Conservation (phyloP, 2,888 invertebrate genomes). For the Drosophila algonquin region DNA sequence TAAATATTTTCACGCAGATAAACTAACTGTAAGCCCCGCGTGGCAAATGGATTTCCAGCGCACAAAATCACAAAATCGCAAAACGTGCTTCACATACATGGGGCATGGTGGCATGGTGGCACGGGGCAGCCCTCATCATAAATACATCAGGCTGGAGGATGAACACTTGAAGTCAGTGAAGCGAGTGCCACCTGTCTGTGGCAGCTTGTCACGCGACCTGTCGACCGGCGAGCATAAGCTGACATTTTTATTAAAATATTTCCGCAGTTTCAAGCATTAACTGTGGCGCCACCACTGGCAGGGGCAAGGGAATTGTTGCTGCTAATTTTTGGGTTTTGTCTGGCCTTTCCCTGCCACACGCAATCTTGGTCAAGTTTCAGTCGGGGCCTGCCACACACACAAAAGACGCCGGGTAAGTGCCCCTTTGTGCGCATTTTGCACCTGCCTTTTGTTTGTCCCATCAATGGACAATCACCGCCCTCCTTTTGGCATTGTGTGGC, state of each 20-base stretch:
- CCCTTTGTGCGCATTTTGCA: conserved; percentile 73
- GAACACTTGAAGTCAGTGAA: conserved; percentile 36
- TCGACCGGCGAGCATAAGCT: conserved; percentile 72
- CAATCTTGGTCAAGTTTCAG: conserved; percentile 34
- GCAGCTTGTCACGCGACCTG: conserved; percentile 80
- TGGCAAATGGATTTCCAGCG: conserved; percentile 69
- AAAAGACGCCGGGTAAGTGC: conserved; percentile 65
- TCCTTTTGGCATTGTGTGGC: conserved; percentile 4
- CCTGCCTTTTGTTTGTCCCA: conserved; percentile 55
- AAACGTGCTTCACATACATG: conserved; percentile 79
- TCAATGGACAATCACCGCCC: conserved; percentile 40
- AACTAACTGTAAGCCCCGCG: conserved; percentile 71
- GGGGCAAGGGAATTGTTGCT: conserved; percentile 11
- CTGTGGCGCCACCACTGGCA: conserved; percentile 21
- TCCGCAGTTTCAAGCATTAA: conserved; percentile 61
- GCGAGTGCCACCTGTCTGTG: conserved; percentile 64
- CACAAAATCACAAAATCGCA: conserved; percentile 65
- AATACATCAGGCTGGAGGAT: conserved; percentile 61
- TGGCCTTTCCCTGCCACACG: conserved; percentile 32
- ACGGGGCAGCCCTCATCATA: conserved; percentile 57
- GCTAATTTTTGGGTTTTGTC: conserved; percentile 59
- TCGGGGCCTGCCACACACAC: conserved; percentile 15
- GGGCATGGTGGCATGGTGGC: background rate
- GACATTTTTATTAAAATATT: conserved; percentile 82
- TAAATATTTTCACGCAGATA: conserved; percentile 79